Percentiles rank a stretch among this genome's conserved stretches.
Conservation (phyloP, 2,888 invertebrate genomes). For the Idaea aversata region DNA sequence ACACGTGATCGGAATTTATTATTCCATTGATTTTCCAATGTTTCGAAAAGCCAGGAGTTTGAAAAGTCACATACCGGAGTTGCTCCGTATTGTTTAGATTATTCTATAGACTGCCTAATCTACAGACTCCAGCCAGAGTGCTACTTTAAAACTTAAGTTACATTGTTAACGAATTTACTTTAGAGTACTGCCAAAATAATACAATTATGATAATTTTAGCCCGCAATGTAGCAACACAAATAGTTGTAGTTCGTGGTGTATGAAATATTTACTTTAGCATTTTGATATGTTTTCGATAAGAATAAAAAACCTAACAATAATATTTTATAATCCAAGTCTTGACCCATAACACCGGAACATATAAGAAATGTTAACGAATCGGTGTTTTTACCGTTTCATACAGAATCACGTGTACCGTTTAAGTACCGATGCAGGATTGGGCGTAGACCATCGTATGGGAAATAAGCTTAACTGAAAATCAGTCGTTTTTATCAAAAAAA, state of each 20-base stretch:
- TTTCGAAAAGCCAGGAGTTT: background rate
- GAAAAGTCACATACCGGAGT: background rate
- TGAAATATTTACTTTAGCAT: too few relatives aligned
- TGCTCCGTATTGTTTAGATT: background rate
- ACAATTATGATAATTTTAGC: too few relatives aligned
- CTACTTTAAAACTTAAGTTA: background rate
- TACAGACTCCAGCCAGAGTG: background rate
- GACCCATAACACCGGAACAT: too few relatives aligned
- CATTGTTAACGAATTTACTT: background rate
- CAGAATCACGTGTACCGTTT: too few relatives aligned
- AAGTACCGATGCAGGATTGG: background rate
- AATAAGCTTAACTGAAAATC: background rate
- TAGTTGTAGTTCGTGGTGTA: too few relatives aligned
- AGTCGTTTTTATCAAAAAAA: background rate
- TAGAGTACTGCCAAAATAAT: too few relatives aligned
- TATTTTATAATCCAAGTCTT: too few relatives aligned
- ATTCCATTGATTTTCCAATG: background rate
- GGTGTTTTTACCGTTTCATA: too few relatives aligned
- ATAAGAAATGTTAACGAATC: too few relatives aligned
- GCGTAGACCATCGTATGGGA: background rate
- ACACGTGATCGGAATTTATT: background rate
- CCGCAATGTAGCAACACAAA: too few relatives aligned
- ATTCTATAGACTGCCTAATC: background rate
- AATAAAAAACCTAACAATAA: too few relatives aligned
- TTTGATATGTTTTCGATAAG: too few relatives aligned